phyloP scores from a whole-genome alignment of 2,888 invertebrate species.

The Oligia fasciuncula region DNA sequence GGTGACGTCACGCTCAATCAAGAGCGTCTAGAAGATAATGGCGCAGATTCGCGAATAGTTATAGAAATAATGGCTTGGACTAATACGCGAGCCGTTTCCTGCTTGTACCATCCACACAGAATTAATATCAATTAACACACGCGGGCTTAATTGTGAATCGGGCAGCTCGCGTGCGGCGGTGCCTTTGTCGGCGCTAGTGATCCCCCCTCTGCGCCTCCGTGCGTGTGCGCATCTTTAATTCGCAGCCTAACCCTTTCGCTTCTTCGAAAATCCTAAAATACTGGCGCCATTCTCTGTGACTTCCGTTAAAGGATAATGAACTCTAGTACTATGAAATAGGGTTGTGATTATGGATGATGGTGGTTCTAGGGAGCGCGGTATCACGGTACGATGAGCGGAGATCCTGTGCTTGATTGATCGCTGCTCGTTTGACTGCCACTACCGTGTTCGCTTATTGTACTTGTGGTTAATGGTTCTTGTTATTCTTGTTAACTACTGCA shows the following conservation, averaged over 20 bases:
- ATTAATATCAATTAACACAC: conserved; percentile 90
- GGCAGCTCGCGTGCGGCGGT: conserved; percentile 89
- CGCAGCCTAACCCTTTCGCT: conserved; percentile 80
- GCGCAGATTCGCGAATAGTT: conserved; percentile 52
- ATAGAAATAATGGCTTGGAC: conserved; percentile 50
- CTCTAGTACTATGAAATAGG: conserved; percentile 73
- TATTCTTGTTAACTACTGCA: conserved; percentile 63
- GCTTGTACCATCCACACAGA: conserved; percentile 84
- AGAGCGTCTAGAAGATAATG: conserved; percentile 53
- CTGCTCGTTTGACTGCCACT: conserved; percentile 67
- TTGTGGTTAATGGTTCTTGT: conserved; percentile 68
- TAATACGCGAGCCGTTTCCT: conserved; percentile 56
- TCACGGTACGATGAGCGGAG: conserved; percentile 86
- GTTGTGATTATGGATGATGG: conserved; percentile 68
- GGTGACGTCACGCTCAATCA: conserved; percentile 62
- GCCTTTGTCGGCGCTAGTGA: conserved; percentile 86
- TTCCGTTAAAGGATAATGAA: conserved; percentile 73
- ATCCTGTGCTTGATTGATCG: conserved; percentile 87
- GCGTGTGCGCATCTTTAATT: conserved; percentile 81
- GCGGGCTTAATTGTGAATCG: conserved; percentile 89
- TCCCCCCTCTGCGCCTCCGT: conserved; percentile 68
- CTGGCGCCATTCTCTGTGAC: conserved; percentile 80
- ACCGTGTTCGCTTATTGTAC: conserved; percentile 65
- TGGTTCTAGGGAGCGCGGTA: conserved; percentile 83
- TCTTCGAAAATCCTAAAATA: conserved; percentile 89